phyloP scores from a whole-genome alignment of 2,888 invertebrate genomes.

The Euzetes globulus region DNA sequence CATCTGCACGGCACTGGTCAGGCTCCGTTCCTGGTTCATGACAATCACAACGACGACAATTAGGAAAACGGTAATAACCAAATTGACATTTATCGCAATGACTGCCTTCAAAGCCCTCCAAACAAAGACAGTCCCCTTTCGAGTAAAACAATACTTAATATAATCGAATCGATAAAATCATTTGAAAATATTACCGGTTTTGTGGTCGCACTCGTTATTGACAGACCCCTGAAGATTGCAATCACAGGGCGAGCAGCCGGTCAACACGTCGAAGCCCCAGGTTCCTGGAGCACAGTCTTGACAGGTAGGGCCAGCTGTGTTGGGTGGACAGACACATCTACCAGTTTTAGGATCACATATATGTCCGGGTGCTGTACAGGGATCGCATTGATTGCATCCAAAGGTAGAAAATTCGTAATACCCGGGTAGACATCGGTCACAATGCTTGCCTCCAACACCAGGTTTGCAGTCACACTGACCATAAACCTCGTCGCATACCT shows the following conservation, averaged over 20 bases:
- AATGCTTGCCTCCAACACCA: slow-evolving; percentile 50
- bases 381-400: slow-evolving; percentile 61
- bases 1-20: slow-evolving; percentile 50
- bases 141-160: too few relatives aligned
- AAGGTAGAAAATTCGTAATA: slow-evolving; percentile 51
- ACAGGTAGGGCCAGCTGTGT: slow-evolving; percentile 76
- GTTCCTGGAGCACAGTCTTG: slow-evolving; percentile 69
- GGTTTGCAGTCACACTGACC: slow-evolving; percentile 61
- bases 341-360: slow-evolving; percentile 83
- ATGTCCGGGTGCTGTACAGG: slow-evolving; percentile 70
- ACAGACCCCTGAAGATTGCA: slow-evolving; percentile 65
- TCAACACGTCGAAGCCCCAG: slow-evolving; percentile 65
- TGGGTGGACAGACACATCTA: slow-evolving; percentile 80
- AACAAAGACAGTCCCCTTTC: slow-evolving; percentile 60
- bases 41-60: slow-evolving; percentile 78
- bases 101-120: slow-evolving; percentile 51
- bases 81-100: slow-evolving; percentile 73
- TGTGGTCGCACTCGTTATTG: slow-evolving; percentile 59
- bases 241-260: slow-evolving; percentile 70
- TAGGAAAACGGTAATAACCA: slow-evolving; percentile 82
- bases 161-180: too few relatives aligned
- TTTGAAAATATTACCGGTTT: too few relatives aligned
- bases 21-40: slow-evolving; percentile 61
- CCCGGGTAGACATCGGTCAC: slow-evolving; percentile 50
- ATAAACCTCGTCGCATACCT: slow-evolving; percentile 61